phyloP scores from a whole-genome alignment of 2,888 invertebrate genomes.

The Lymantria monacha region DNA sequence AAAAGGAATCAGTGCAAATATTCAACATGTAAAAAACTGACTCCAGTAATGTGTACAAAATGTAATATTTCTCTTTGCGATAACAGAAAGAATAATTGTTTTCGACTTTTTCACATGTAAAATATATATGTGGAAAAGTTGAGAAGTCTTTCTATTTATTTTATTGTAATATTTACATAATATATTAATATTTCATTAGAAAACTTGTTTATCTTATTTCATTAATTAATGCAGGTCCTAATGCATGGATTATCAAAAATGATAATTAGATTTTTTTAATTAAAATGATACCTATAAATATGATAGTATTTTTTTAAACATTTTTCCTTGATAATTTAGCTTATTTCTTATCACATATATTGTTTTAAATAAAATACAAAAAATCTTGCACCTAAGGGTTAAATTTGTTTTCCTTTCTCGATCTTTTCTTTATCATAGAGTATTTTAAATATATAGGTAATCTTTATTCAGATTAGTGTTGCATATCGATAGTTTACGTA shows the following conservation, averaged over 20 bases:
- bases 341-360: not conserved
- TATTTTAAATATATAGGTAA: no score
- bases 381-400: not conserved
- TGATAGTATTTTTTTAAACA: not conserved
- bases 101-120: not conserved
- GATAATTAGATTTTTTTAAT: not conserved
- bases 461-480: no score
- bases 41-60: not conserved
- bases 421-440: no score
- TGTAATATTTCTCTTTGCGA: not conserved
- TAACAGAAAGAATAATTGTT: not conserved
- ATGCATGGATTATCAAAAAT: not conserved
- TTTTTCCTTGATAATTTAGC: not conserved
- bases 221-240: no score
- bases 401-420: no score
- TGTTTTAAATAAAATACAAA: not conserved
- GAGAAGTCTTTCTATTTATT: no score
- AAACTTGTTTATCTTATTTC: no score
- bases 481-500: no score
- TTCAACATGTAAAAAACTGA: not conserved
- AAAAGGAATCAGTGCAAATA: not conserved
- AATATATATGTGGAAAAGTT: no score
- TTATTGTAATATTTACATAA: no score
- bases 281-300: not conserved
- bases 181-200: not conserved